phyloP scores from a whole-genome alignment of 1,140 invertebrate species.

The Lordiphosa collinella region DNA sequence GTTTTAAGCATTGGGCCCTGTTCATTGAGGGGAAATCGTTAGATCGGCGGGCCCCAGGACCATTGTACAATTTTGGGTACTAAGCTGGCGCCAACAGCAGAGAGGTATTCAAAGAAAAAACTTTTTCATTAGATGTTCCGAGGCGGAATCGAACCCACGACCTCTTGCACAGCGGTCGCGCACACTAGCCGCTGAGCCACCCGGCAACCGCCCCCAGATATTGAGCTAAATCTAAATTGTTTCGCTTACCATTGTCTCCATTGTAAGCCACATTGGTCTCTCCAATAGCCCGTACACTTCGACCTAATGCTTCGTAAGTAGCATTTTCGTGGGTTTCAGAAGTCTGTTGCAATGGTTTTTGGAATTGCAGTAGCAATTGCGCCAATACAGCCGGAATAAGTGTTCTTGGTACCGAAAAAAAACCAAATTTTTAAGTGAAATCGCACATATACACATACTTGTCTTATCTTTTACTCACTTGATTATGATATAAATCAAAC shows the following conservation, averaged over 20 bases:
- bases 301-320: constrained; percentile 25
- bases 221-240: too few species aligned
- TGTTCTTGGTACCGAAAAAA: constrained; percentile 51
- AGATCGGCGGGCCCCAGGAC: too few species aligned
- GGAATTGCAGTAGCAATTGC: constrained; percentile 77
- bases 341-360: constrained; percentile 13
- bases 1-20: too few species aligned
- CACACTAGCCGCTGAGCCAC: too few species aligned
- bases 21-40: too few species aligned
- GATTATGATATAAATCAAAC: constrained; percentile 78
- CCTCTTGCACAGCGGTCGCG: too few species aligned
- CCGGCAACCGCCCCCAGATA: too few species aligned
- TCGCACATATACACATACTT: background rate
- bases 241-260: constrained; percentile 5
- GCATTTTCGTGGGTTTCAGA: background rate
- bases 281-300: constrained; percentile 37
- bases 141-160: too few species aligned
- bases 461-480: constrained; percentile 66
- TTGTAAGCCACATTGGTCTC: background rate
- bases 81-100: too few species aligned
- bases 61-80: too few species aligned
- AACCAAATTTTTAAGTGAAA: background rate
- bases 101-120: too few species aligned
- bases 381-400: constrained; percentile 80
- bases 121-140: too few species aligned